phyloP scores from a whole-genome alignment of 2,113 vertebrate genomes.

The Desmodus rotundus region DNA sequence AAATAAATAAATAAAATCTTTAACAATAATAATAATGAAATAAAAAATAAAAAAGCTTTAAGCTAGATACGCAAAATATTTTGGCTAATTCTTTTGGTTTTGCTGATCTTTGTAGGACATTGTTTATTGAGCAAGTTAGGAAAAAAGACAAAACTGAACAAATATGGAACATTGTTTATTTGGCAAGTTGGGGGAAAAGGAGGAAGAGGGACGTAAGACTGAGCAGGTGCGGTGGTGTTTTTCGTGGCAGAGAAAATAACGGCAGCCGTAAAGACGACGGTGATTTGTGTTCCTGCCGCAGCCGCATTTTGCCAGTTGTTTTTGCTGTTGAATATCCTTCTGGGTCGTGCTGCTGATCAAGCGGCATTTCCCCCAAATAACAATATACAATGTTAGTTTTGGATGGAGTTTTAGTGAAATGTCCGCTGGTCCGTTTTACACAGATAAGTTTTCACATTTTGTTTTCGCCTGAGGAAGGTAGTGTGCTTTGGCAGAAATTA shows the following conservation, averaged over 20 bases:
- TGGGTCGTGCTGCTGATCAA: conserved; percentile 44
- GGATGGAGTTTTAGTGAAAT: conserved; percentile 56
- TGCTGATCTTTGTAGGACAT: not conserved
- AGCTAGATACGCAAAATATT: not conserved
- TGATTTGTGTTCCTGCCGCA: conserved; percentile 28
- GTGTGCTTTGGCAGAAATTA: conserved; percentile 58
- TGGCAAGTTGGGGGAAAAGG: not conserved
- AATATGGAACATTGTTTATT: conserved; percentile 28
- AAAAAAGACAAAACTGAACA: conserved; percentile 14
- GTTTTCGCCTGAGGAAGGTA: conserved; percentile 61
- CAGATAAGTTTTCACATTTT: conserved; percentile 65
- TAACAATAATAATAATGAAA: too few relatives aligned
- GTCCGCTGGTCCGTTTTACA: not conserved
- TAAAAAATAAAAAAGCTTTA: not conserved
- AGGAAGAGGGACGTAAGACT: conserved; percentile 16
- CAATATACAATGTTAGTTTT: conserved; percentile 75
- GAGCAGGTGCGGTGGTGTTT: not conserved
- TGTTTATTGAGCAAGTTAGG: not conserved
- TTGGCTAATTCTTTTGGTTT: conserved; percentile 5
- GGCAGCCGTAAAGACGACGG: not conserved
- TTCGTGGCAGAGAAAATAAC: not conserved
- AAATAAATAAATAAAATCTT: too few relatives aligned
- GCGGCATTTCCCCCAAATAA: conserved; percentile 50
- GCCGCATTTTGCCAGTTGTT: conserved; percentile 50
- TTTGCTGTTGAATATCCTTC: conserved; percentile 57